Conservation (phyloP, 2,797 vertebrate genomes). For the Pseudotriccus pelzelni region DNA sequence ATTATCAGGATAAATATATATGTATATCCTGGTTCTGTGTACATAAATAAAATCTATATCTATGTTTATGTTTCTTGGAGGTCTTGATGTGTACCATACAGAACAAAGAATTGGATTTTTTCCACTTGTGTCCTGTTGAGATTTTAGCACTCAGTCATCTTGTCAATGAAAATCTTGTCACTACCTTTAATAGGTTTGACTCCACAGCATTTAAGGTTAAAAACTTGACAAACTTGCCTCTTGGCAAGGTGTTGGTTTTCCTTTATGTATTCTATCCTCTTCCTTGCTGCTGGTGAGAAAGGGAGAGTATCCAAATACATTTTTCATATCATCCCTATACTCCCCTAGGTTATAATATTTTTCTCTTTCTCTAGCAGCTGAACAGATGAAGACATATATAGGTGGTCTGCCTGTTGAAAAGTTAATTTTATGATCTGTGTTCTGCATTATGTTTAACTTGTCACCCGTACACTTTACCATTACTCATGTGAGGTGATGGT, state of each 20-base stretch:
- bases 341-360: background rate
- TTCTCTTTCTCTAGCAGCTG: background rate
- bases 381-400: background rate
- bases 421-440: background rate
- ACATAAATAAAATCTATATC: background rate
- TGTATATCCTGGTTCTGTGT: background rate
- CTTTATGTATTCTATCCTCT: background rate
- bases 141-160: slow-evolving; percentile 25
- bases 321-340: background rate
- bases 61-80: background rate
- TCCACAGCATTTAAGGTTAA: background rate
- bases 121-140: slow-evolving; percentile 7
- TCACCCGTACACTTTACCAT: background rate
- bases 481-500: background rate
- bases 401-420: background rate
- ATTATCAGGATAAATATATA: background rate
- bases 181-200: background rate
- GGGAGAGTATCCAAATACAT: background rate
- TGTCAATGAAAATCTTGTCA: slow-evolving; percentile 7
- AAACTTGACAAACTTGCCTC: background rate
- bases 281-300: background rate
- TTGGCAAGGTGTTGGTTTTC: slow-evolving; percentile 7
- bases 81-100: background rate
- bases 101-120: slow-evolving; percentile 3
- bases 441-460: background rate